Base-by-base conservation (phyloP, 2,113 vertebrate genomes). In the Cacatua alba region DNA sequence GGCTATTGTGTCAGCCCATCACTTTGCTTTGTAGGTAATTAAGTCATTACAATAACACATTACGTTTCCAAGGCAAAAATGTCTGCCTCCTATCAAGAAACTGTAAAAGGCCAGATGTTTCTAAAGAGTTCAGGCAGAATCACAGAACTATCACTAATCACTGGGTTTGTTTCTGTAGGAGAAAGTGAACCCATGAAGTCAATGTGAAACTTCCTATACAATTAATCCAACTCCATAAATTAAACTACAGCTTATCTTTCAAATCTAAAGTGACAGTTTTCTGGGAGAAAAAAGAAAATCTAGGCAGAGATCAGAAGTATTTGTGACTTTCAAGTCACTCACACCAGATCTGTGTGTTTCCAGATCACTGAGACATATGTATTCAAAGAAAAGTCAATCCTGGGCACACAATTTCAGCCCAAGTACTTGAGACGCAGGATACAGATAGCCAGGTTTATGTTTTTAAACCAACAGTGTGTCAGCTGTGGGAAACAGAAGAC, bases 41-140 rank as follows among this genome's bases (percentile, higher is more conserved):
- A 97, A 95, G 71, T 91, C 86, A 91, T 91, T 93, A 80, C 33
- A 91, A 64, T 80, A 87, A 90, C 63, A 88, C 0, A 0, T 64
- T 95, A 24, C 84, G 41, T 96, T 86, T 77, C 60, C 13, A 82
- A 81, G 70, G n/a, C 59, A 94, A 77, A 94, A 94, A 88, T 78
- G 51, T 81, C 55, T 95, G 76, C 48, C 71, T 88, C 79, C 62
- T 89, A 44, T 95, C 82, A 95, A 68, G 57, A 81, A 96, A 35
- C 37, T 90, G 39, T 39, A 86, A 89, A 91, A 85, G 79, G 19
- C 51, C 95, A 97, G 64, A 82, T 60, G 71, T 93, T 93, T 84
- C 69, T 83, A 48, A 48, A 23, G 43, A 63, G 46, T 92, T 88
- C 65, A 78, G 41, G 89, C 59, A 91, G 49, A 67, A 89, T 83